These are phyloP conservation scores for Seison nebaliae DNA, from an alignment of 1,140 invertebrate genomes.

Conservation along the genomic window DNA sequence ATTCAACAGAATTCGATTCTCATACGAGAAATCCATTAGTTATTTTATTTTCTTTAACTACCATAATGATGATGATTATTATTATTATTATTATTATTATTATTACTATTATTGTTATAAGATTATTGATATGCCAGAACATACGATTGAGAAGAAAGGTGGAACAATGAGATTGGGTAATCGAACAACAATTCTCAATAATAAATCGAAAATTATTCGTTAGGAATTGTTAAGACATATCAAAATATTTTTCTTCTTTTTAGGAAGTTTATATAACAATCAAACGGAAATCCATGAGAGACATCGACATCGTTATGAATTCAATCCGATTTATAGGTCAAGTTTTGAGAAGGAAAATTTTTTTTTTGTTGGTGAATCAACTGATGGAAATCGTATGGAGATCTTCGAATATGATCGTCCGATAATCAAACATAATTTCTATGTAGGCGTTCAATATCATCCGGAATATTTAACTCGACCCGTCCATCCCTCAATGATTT, in stretches of 20 bases:
- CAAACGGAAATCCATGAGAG: slow-evolving; percentile 59
- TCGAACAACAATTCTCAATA: slow-evolving; percentile 48
- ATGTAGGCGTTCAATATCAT: slow-evolving; percentile 81
- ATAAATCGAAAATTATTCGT: slow-evolving; percentile 6
- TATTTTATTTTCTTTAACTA: slow-evolving; percentile 9
- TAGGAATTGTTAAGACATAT: too few relatives aligned
- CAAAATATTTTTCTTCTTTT: slow-evolving; percentile 19
- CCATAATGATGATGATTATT: neutral
- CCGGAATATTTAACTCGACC: slow-evolving; percentile 85
- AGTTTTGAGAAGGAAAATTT: slow-evolving; percentile 52
- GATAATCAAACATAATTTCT: slow-evolving; percentile 47
- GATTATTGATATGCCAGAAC: slow-evolving; percentile 94
- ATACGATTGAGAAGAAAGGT: slow-evolving; percentile 64
- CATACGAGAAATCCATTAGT: slow-evolving; percentile 44
- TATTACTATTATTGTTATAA: slow-evolving; percentile 14
- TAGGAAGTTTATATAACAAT: slow-evolving; percentile 55
- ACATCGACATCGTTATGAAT: slow-evolving; percentile 65
- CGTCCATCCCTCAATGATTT: slow-evolving; percentile 69
- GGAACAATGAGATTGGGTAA: slow-evolving; percentile 91
- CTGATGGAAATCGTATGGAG: slow-evolving; percentile 52
- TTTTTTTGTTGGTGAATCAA: slow-evolving; percentile 54
- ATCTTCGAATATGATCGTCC: slow-evolving; percentile 36
- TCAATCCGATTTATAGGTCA: slow-evolving; percentile 59
- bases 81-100: slow-evolving; percentile 3
- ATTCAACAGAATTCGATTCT: slow-evolving; percentile 56